Base-by-base conservation (phyloP, 30 jellyfish, hydroid and myxozoan genomes). In the Cassiopea andromeda region DNA sequence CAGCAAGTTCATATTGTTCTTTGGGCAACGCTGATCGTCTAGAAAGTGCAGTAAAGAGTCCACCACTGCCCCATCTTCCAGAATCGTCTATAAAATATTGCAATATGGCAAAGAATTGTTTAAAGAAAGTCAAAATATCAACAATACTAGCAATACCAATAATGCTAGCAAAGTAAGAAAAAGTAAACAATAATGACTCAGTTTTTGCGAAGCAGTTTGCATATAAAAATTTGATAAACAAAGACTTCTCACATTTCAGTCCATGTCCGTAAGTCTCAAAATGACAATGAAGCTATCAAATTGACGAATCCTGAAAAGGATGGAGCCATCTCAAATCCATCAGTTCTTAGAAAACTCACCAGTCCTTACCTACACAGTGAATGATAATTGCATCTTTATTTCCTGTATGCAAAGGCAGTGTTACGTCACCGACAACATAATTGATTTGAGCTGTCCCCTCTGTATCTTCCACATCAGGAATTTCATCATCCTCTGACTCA, bases 31-130 rank as follows among this genome's bases (percentile, higher is more conserved):
- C n/a, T 16, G 99, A 95, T 72, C 92, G 89, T 8, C 80, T 78
- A 3, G 94, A 77, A 4, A 95, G 15, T 7, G 99, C 99, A 16
- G 98, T 71, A 73, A 95, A 95, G 15, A 95, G 61, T 17, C 99
- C 99, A 85, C 99, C 98, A 12, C 69, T 50, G 15, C 99, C 99
- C 99, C 99, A 95, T 44, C 81, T 45, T 1, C 99, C 99, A 68
- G 99, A 95, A 84, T 87, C 92, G 54, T 70, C 79, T 70, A 15
- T 70, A 19, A 6, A 18, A 1, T 27, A 19, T 19, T 1, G 10
- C 49, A 70, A 70, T 0, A 19, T 12, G 27, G 7, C 27, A 3
- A 66, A 66, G 15, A 66, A 0, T 5, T 19, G 7, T 3, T 0
- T 7, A 5, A 19, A 5, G 8, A 66, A 19, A 19, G 4, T 66